Conservation (phyloP, 2,888 invertebrate species). For the Arge pagana region DNA sequence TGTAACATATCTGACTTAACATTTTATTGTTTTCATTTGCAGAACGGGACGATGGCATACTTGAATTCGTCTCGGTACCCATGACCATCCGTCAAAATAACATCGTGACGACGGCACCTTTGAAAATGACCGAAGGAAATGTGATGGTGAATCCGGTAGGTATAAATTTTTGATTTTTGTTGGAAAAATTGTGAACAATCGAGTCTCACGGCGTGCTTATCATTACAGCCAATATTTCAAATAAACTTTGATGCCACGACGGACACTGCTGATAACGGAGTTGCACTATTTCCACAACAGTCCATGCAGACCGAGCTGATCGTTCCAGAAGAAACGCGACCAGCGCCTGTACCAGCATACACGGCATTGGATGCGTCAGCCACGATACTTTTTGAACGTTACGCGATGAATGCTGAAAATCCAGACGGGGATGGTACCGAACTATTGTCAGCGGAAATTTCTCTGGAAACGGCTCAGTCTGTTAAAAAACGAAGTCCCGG, state of each 20-base stretch:
- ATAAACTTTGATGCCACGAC: constrained; percentile 36
- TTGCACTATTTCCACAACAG: too few species aligned
- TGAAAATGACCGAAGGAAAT: constrained; percentile 35
- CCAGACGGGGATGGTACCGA: too few species aligned
- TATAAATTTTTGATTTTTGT: not conserved
- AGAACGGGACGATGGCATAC: constrained; percentile 43
- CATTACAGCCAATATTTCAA: constrained; percentile 41
- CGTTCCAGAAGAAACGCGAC: too few species aligned
- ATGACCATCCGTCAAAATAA: constrained; percentile 41
- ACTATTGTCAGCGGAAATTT: too few species aligned
- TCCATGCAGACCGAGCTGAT: too few species aligned
- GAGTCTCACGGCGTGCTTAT: too few species aligned
- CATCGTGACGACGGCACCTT: constrained; percentile 27
- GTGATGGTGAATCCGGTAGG: constrained; percentile 35
- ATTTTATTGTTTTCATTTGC: constrained; percentile 22
- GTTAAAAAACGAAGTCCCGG: constrained; percentile 37
- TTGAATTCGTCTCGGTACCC: constrained; percentile 45
- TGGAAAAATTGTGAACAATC: not conserved
- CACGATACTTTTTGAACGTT: too few species aligned
- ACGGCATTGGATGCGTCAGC: too few species aligned
- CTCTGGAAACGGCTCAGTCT: too few species aligned
- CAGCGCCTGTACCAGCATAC: too few species aligned
- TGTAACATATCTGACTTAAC: too few species aligned
- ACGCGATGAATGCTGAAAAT: too few species aligned
- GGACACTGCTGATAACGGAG: not conserved